These are phyloP conservation scores for Dasyornis broadbenti DNA, from an alignment of 2,113 vertebrate genomes.

Conservation along the genomic window DNA sequence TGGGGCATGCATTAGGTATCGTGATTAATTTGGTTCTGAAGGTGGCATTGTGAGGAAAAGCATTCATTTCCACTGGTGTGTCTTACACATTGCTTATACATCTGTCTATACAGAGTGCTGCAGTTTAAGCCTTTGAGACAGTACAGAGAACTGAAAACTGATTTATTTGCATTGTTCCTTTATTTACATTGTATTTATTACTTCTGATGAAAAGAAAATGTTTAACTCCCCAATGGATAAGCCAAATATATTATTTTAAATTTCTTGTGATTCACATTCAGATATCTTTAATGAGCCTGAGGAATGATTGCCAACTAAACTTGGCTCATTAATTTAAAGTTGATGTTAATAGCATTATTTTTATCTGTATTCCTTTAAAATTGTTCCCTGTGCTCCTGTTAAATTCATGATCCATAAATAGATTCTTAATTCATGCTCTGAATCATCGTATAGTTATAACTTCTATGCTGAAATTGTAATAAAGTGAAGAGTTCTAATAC, in stretches of 20 bases:
- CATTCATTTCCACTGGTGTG: background rate
- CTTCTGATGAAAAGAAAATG: background rate
- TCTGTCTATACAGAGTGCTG: background rate
- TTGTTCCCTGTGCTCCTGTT: background rate
- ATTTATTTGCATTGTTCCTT: background rate
- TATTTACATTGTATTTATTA: background rate
- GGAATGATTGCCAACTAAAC: background rate
- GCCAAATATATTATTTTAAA: background rate
- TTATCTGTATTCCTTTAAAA: background rate
- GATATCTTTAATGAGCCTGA: background rate
- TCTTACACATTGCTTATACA: background rate
- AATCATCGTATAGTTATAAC: background rate
- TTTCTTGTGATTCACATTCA: background rate
- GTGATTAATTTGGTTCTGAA: background rate
- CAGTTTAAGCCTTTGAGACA: background rate
- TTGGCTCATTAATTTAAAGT: slow-evolving; percentile 1
- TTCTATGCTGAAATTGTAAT: background rate
- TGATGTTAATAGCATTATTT: background rate
- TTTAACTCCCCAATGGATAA: background rate
- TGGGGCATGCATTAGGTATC: background rate
- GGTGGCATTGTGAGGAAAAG: background rate
- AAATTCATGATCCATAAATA: background rate
- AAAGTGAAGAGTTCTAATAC: background rate
- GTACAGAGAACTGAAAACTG: background rate
- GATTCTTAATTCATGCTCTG: background rate